Conservation (phyloP, 2,113 vertebrate genomes). For the Poeciliopsis occidentalis region DNA sequence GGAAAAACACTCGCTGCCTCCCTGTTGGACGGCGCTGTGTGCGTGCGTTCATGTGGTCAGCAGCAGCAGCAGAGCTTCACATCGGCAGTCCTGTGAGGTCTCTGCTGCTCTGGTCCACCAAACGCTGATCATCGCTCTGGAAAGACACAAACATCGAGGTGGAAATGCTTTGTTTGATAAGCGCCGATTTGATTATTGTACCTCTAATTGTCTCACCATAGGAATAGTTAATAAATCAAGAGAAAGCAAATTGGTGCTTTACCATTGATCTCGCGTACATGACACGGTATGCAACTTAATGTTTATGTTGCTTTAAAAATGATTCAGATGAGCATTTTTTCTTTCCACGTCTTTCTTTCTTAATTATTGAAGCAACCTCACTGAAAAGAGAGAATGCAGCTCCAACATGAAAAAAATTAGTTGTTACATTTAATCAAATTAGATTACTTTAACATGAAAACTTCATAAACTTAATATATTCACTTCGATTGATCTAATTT, state of each 20-base stretch:
- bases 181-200: conserved; percentile 4
- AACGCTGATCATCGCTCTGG: conserved; percentile 29
- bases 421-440: too few species aligned
- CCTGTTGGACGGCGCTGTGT: conserved; percentile 19
- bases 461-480: too few species aligned
- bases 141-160: conserved; percentile 18
- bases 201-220: conserved; percentile 4
- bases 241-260: background rate
- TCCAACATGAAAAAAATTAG: background rate
- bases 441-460: too few species aligned
- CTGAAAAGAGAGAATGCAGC: conserved; percentile 15
- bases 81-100: conserved; percentile 57
- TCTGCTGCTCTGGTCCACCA: conserved; percentile 14
- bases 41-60: conserved; percentile 38
- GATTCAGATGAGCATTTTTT: background rate
- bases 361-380: background rate
- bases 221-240: background rate
- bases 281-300: background rate
- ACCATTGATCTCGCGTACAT: background rate
- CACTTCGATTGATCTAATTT: too few species aligned
- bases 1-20: conserved; percentile 14
- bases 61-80: conserved; percentile 22
- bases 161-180: background rate
- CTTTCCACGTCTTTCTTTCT: background rate
- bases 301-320: conserved; percentile 1